A percentile compares a stretch with the other conserved stretches of the same genome.
phyloP scores from a whole-genome alignment of 2,797 vertebrate genomes.

The Aphelocoma californica region DNA sequence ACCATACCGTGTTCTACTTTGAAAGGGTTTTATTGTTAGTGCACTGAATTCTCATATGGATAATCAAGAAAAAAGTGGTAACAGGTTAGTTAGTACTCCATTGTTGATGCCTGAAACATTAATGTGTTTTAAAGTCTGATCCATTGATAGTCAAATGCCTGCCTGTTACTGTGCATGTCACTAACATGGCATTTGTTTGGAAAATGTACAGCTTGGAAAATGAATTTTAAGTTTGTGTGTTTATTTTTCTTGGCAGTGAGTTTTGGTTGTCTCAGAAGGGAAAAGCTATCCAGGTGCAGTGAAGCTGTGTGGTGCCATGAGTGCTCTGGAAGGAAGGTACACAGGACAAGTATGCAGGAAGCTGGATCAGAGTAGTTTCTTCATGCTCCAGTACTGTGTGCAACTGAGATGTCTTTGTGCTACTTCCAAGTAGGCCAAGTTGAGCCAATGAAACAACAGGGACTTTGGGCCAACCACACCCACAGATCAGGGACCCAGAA shows the following conservation, averaged over 20 bases:
- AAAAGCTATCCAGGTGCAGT: conserved; percentile 17
- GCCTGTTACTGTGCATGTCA: background rate
- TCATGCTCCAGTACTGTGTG: background rate
- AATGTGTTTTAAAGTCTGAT: background rate
- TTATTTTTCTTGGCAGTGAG: conserved; percentile 37
- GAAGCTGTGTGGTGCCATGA: background rate
- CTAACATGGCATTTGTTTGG: conserved; percentile 29
- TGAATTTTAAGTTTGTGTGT: background rate
- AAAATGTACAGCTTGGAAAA: conserved; percentile 18
- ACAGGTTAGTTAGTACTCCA: background rate
- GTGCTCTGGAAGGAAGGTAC: conserved; percentile 12
- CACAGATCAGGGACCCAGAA: background rate
- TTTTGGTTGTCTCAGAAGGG: conserved; percentile 14
- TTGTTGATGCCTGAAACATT: background rate
- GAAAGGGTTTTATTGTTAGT: background rate
- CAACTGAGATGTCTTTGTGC: background rate
- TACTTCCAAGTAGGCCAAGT: background rate
- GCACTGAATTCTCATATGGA: background rate
- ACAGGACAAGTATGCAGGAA: background rate
- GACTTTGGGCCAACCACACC: background rate
- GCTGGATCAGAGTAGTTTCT: background rate
- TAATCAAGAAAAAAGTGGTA: background rate
- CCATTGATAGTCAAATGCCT: background rate
- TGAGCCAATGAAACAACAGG: background rate
- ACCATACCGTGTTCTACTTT: background rate